Percentiles rank a stretch among this genome's conserved stretches.
Conservation (phyloP, 1,140 invertebrate genomes). For the Stegodyphus mimosarum region DNA sequence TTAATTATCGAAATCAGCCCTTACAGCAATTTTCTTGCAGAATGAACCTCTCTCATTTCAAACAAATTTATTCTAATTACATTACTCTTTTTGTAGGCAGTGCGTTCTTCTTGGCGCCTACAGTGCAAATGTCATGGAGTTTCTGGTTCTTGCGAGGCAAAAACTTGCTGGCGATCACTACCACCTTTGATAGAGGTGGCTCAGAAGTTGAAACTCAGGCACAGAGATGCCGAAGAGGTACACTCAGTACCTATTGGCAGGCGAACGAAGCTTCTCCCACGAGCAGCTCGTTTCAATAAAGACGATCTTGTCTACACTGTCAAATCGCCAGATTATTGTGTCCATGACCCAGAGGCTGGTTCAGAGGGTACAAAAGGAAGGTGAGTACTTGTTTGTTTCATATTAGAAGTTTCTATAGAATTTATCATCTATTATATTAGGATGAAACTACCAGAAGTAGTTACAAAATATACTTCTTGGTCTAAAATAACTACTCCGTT, state of each 20-base stretch:
- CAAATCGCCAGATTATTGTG: conserved; percentile 73
- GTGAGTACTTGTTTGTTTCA: conserved; percentile 66
- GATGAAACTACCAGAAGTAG: too few species aligned
- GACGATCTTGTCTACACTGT: conserved; percentile 71
- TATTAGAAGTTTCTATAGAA: too few species aligned
- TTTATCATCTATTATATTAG: too few species aligned
- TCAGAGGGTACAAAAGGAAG: conserved; percentile 76
- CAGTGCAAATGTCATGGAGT: conserved; percentile 98
- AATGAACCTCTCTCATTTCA: not conserved
- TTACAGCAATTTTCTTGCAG: too few species aligned
- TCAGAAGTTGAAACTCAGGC: conserved; percentile 66
- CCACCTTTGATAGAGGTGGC: conserved; percentile 67
- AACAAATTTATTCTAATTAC: not conserved
- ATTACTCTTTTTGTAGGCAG: conserved; percentile 73
- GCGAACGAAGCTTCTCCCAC: conserved; percentile 61
- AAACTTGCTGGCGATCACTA: conserved; percentile 87
- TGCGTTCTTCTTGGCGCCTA: conserved; percentile 85
- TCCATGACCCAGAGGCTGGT: conserved; percentile 70
- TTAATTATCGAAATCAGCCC: too few species aligned
- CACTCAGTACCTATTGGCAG: conserved; percentile 28
- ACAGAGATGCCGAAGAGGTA: conserved; percentile 64
- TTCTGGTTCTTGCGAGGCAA: conserved; percentile 91
- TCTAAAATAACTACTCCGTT: too few species aligned
- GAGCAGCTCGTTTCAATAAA: conserved; percentile 64
- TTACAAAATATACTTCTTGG: too few species aligned